Evolutionary conservation across 2,113 vertebrate species (phyloP).

Genomic region (Scomber japonicus): DNA sequence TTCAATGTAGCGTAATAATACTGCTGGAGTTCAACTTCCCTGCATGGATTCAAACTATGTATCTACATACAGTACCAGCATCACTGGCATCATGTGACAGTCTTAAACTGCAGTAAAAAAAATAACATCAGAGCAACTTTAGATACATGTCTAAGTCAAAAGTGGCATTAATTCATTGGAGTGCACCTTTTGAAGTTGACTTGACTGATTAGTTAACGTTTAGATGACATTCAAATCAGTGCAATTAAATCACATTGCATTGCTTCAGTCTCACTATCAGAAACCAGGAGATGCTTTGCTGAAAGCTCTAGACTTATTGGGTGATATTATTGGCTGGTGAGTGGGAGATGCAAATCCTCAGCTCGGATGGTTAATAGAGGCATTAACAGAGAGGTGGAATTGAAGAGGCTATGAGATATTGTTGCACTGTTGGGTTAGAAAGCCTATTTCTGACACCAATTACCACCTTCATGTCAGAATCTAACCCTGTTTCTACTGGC

Average conservation of each 20-base stretch:
- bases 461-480: background rate
- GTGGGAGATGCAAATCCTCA: background rate
- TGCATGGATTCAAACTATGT: no score
- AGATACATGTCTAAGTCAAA: no score
- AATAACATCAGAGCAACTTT: no score
- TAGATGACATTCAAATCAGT: background rate
- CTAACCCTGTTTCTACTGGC: background rate
- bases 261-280: background rate
- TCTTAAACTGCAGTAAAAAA: no score
- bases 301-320: background rate
- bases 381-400: constrained; percentile 3
- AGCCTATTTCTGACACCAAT: background rate
- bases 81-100: no score
- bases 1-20: no score
- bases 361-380: background rate
- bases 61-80: no score
- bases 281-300: background rate
- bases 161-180: no score
- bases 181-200: no score
- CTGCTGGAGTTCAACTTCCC: no score
- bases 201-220: no score
- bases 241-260: background rate
- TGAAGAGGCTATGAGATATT: background rate
- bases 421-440: background rate
- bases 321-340: background rate